Base-by-base conservation (phyloP, 2,888 invertebrate genomes). In the Keiferia lycopersicella region DNA sequence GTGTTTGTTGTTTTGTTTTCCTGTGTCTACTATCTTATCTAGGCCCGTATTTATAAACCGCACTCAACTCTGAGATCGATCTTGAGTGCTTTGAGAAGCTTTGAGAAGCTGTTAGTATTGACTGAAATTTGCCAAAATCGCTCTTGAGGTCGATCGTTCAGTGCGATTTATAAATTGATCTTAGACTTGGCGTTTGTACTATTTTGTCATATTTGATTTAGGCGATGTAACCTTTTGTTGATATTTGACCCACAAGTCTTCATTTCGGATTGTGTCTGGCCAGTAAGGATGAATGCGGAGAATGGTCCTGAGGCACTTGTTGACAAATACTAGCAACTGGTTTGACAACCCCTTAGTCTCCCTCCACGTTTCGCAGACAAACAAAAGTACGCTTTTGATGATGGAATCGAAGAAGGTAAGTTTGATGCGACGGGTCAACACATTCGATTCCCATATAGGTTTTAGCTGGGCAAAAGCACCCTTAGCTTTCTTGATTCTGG, bases 381-480 rank as follows among this genome's bases (percentile, higher is more conserved):
- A 41, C 11, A 41, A 14, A 2, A 41, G 14, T 2, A 41, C 41
- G 1, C 12, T 14, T 14, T 41, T 41, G 12, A 41, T 10, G 2
- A 41, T 41, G 10, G 41, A 41, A 10, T 41, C 41, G 11, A 41
- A 41, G n/a, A 10, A n/a, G 41, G 11, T 41, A 41, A 11, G 41
- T 41, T 41, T 14, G n/a, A 41, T 41, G 2, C 10, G 41, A 41
- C 11, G 41, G 41, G 41, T 11, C 41, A 14, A 10, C 11, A 14
- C 41, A 10, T 41, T 41, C 2, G 41, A 14, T 41, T 41, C 41
- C 41, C 41, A 41, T 41, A 41, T 10, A 11, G 41, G 41, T 41
- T 41, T 41, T 41, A 41, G 10, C 41, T 41, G 41, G 41, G 41
- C 41, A 41, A 41, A 41, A 41, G 41, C 41, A 14, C 41, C 41